Conservation (phyloP, 2,797 vertebrate species). For the Crypturellus tataupa region DNA sequence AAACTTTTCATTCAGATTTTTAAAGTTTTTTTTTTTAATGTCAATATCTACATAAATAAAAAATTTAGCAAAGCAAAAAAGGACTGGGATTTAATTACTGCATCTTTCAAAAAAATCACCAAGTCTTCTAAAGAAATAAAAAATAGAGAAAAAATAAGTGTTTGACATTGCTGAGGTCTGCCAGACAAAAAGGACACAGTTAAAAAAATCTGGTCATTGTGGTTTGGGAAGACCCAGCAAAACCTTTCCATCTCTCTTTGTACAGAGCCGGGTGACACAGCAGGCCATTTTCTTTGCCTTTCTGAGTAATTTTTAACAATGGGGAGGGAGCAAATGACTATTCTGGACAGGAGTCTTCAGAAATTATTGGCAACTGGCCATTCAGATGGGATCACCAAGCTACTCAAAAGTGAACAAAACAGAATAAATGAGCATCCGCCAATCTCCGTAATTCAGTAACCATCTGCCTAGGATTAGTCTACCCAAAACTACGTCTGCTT, state of each 20-base stretch:
- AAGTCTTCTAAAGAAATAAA: background rate
- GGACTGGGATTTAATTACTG: background rate
- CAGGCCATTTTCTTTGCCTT: background rate
- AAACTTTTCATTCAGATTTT: background rate
- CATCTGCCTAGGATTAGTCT: background rate
- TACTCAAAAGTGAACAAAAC: background rate
- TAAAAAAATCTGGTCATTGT: background rate
- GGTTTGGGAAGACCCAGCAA: background rate
- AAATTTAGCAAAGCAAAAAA: background rate
- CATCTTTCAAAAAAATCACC: background rate
- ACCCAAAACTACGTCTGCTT: background rate
- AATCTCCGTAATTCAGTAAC: background rate
- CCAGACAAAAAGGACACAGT: background rate
- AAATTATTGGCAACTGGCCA: background rate
- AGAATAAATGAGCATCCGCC: background rate
- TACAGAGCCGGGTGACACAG: background rate
- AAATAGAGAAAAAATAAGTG: background rate
- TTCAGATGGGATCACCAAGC: background rate
- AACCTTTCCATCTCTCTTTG: background rate
- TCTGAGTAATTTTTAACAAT: background rate
- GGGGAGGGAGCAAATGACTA: background rate
- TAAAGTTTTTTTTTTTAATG: background rate
- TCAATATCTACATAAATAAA: background rate
- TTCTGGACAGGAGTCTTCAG: background rate
- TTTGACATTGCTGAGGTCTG: background rate